Evolutionary conservation across 2,888 invertebrate genomes (phyloP).

Genomic region (Brachyopa scutellaris): DNA sequence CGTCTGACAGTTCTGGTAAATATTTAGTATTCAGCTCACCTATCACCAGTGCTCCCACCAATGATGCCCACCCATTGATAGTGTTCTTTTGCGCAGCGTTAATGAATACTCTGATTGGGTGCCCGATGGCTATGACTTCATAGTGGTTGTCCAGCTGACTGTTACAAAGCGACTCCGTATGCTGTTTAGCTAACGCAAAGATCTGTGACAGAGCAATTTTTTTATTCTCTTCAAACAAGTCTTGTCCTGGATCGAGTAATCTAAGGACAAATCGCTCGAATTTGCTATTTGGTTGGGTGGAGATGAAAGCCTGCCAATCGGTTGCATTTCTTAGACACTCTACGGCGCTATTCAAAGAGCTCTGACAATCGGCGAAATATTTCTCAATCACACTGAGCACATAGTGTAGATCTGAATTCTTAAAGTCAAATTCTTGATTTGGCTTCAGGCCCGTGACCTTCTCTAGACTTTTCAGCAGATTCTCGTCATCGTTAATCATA

Average conservation of each 20-base stretch:
- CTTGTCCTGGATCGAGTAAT: not conserved
- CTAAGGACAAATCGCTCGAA: constrained; percentile 21
- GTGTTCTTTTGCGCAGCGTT: constrained; percentile 31
- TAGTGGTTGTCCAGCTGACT: constrained; percentile 31
- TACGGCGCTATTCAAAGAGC: constrained; percentile 2
- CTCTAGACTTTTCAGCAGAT: constrained; percentile 51
- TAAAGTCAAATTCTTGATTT: constrained; percentile 24
- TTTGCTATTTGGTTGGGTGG: constrained; percentile 2
- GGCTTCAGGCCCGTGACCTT: not conserved
- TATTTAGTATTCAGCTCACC: constrained; percentile 42
- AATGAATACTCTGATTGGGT: constrained; percentile 37
- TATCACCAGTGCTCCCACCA: constrained; percentile 43
- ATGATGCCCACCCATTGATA: constrained; percentile 32
- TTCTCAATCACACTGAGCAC: constrained; percentile 38
- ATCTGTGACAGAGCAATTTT: constrained; percentile 26
- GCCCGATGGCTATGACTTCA: constrained; percentile 35
- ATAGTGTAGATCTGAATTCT: constrained; percentile 10
- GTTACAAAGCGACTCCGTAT: constrained; percentile 38
- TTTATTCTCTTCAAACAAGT: constrained; percentile 51
- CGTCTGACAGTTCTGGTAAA: not conserved
- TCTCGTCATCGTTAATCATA: constrained; percentile 62
- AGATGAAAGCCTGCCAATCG: constrained; percentile 45
- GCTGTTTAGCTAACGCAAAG: constrained; percentile 38
- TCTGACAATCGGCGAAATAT: constrained; percentile 30
- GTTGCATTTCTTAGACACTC: constrained; percentile 26